A percentile compares a stretch with the other conserved stretches of the same genome.
Conservation (phyloP, 2,113 vertebrate species). For the Microcebus tavaratra region DNA sequence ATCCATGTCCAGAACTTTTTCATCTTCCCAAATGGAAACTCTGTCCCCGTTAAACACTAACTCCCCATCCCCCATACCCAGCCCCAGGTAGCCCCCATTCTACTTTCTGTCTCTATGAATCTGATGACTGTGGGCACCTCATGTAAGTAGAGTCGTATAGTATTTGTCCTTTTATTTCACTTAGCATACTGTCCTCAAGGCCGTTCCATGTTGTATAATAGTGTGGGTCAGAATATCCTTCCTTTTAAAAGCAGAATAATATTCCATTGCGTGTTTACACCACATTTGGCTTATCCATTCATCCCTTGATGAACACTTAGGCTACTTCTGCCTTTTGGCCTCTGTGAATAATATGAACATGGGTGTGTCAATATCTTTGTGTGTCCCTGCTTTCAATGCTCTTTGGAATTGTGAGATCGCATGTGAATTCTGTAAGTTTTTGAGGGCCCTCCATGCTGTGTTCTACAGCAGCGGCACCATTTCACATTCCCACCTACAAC, state of each 20-base stretch:
- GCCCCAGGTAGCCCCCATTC: neutral
- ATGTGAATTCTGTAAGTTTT: neutral
- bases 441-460: neutral
- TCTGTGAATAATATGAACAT: neutral
- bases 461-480: neutral
- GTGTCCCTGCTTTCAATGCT: neutral
- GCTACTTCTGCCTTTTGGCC: neutral
- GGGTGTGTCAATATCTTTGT: too few relatives aligned
- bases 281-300: neutral
- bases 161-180: neutral
- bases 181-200: neutral
- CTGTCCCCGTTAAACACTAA: neutral
- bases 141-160: neutral
- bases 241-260: neutral
- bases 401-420: neutral
- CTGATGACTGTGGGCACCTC: neutral
- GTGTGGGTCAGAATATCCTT: neutral
- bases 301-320: neutral
- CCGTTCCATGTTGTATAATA: neutral
- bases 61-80: accelerated
- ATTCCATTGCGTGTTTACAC: neutral
- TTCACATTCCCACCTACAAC: neutral
- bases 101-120: neutral
- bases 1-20: neutral
- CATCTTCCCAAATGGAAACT: neutral